Evolutionary conservation across 2,888 invertebrate genomes (phyloP).

Genomic region (Diarsia rubi): DNA sequence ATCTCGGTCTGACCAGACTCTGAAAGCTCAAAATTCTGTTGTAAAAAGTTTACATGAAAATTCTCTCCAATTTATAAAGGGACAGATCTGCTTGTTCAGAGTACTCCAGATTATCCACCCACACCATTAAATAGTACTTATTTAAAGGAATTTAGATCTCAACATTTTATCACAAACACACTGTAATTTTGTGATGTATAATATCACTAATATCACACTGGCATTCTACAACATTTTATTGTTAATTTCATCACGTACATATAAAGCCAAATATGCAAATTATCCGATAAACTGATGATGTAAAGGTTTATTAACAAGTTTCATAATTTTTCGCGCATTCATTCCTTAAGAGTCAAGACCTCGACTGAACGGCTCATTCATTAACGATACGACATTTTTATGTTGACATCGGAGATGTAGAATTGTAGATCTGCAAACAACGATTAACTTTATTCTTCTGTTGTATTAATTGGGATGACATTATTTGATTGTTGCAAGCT

Average conservation of each 20-base stretch:
- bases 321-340: slow-evolving; percentile 46
- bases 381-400: slow-evolving; percentile 34
- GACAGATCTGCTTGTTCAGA: not conserved
- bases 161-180: not conserved
- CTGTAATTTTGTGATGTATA: not conserved
- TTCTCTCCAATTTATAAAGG: not conserved
- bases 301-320: slow-evolving; percentile 38
- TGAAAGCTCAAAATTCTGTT: not conserved
- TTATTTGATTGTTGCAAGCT: slow-evolving; percentile 29
- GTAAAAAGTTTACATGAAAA: not conserved
- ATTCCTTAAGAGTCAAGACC: slow-evolving; percentile 24
- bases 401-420: slow-evolving; percentile 41
- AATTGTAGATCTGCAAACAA: slow-evolving; percentile 24
- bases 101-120: not conserved
- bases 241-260: slow-evolving; percentile 40
- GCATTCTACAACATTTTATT: slow-evolving; percentile 14
- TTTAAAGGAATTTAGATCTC: not conserved
- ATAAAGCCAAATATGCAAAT: slow-evolving; percentile 40
- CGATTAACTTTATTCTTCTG: slow-evolving; percentile 27
- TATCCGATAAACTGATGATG: slow-evolving; percentile 35
- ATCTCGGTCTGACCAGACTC: not conserved
- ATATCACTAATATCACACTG: not conserved
- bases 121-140: not conserved
- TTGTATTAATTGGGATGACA: slow-evolving; percentile 28
- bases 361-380: slow-evolving; percentile 40